Evolutionary conservation across 2,888 invertebrate genomes (phyloP).

Genomic region (Aspidiotus rigidus): DNA sequence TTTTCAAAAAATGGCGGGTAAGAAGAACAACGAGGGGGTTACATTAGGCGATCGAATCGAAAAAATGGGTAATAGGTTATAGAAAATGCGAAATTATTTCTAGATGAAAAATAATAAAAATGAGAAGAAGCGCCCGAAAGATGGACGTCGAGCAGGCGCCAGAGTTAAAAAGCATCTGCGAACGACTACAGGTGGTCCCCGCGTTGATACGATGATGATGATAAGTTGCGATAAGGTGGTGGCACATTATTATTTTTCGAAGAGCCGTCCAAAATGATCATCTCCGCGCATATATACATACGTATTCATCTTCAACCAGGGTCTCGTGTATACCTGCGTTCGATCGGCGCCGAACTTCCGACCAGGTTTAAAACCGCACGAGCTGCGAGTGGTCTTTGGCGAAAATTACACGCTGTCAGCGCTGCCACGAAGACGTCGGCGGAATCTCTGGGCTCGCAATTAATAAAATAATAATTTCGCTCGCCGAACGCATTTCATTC

Average conservation of each 20-base stretch:
- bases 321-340: constrained; percentile 22
- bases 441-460: neutral
- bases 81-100: constrained; percentile 20
- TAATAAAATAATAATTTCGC: neutral
- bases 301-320: neutral
- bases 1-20: neutral
- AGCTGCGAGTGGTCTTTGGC: constrained; percentile 28
- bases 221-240: constrained; percentile 27
- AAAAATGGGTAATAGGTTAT: constrained; percentile 6
- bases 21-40: neutral
- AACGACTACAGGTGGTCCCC: constrained; percentile 31
- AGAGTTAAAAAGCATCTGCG: constrained; percentile 27
- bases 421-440: neutral
- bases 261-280: constrained; percentile 1
- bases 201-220: constrained; percentile 22
- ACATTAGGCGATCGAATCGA: constrained; percentile 7
- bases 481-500: neutral
- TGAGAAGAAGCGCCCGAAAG: neutral
- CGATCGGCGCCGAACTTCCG: constrained; percentile 31
- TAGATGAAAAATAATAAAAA: neutral
- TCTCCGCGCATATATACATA: neutral
- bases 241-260: constrained; percentile 26
- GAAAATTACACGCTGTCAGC: constrained; percentile 32
- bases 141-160: constrained; percentile 27
- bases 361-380: constrained; percentile 27